Percentiles rank a stretch among this genome's conserved stretches.
Evolutionary conservation across 2,888 invertebrate genomes (phyloP).

Genomic region (Bombylius discolor): DNA sequence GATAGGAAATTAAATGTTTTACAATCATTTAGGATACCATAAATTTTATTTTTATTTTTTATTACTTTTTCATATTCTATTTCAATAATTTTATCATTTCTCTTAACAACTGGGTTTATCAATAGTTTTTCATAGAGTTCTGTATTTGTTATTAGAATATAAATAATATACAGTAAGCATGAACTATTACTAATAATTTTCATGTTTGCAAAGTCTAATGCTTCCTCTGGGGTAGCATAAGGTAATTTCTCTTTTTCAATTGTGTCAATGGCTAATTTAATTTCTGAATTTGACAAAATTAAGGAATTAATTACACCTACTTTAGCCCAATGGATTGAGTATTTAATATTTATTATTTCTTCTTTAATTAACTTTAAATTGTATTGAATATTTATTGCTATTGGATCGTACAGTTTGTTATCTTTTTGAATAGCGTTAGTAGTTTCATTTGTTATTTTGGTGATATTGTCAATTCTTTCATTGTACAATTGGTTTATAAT

Average conservation of each 20-base stretch:
- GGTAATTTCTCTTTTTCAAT: slow-evolving; percentile 4
- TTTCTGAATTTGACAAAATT: slow-evolving; percentile 13
- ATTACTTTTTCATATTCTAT: too few species aligned
- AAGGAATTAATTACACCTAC: slow-evolving; percentile 13
- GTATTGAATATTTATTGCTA: slow-evolving; percentile 5
- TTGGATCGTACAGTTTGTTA: neutral
- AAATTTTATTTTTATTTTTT: too few species aligned
- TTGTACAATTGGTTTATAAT: neutral
- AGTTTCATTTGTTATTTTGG: neutral
- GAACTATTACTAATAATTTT: too few species aligned
- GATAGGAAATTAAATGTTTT: too few species aligned
- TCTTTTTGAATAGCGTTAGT: neutral
- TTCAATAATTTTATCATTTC: too few species aligned
- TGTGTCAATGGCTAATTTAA: neutral
- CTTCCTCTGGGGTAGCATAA: slow-evolving; percentile 5
- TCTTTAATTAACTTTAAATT: slow-evolving; percentile 13
- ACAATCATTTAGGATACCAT: too few species aligned
- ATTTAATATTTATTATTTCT: slow-evolving; percentile 11
- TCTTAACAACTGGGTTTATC: too few species aligned
- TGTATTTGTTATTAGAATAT: too few species aligned
- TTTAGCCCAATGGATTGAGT: slow-evolving; percentile 14
- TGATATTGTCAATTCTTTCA: slow-evolving; percentile 3
- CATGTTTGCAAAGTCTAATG: slow-evolving; percentile 7
- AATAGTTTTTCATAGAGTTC: too few species aligned
- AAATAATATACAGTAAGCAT: too few species aligned